Percentiles rank a stretch among this genome's conserved stretches.
Conservation (phyloP, 2,888 invertebrate genomes). For the Agonopterix heracliana region DNA sequence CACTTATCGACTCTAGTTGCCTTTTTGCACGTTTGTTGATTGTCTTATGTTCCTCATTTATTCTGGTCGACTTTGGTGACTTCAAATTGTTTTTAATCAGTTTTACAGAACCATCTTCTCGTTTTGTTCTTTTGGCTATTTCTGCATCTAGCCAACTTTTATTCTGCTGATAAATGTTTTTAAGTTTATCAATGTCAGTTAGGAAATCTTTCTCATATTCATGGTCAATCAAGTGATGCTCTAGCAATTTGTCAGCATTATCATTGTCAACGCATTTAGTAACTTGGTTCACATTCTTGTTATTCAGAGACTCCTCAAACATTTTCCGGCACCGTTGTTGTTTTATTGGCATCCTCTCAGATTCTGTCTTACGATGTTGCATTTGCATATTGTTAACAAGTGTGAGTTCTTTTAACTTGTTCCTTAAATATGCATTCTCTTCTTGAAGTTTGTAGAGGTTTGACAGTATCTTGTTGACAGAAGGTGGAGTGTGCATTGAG, state of each 20-base stretch:
- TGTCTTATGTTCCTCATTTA: conserved; percentile 25
- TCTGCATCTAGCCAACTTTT: conserved; percentile 61
- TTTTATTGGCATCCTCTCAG: conserved; percentile 35
- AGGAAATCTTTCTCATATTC: conserved; percentile 50
- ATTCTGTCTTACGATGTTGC: conserved; percentile 32
- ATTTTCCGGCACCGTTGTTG: conserved; percentile 57
- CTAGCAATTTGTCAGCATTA: conserved; percentile 24
- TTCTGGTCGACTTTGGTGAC: conserved; percentile 25
- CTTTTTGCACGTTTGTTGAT: conserved; percentile 23
- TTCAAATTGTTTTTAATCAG: conserved; percentile 28
- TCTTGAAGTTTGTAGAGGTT: conserved; percentile 69
- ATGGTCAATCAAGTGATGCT: conserved; percentile 29
- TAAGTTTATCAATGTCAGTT: conserved; percentile 48
- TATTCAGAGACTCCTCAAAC: conserved; percentile 58
- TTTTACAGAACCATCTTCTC: conserved; percentile 31
- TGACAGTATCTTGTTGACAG: conserved; percentile 65
- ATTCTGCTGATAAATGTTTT: conserved; percentile 54
- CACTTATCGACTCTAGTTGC: conserved; percentile 15
- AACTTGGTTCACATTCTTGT: conserved; percentile 38
- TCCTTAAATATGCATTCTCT: conserved; percentile 63
- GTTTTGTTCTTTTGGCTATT: conserved; percentile 41
- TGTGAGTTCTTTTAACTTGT: conserved; percentile 57
- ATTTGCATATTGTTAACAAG: conserved; percentile 36
- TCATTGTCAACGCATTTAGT: conserved; percentile 56
- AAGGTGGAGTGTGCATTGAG: conserved; percentile 43